Base-by-base conservation (phyloP, 2,113 vertebrate species). In the Pungitius pungitius region DNA sequence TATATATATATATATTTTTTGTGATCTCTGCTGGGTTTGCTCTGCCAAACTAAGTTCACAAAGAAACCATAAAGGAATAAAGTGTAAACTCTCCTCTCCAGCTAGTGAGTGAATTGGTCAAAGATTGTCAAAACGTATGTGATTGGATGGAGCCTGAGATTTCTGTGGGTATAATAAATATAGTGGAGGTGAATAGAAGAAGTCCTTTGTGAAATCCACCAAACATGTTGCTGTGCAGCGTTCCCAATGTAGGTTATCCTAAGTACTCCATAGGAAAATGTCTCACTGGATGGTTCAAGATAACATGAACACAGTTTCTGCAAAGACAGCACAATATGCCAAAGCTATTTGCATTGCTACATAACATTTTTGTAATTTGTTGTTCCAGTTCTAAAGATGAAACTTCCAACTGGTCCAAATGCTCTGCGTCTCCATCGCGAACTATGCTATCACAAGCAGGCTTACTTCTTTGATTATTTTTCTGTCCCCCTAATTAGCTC, bases 381-480 rank as follows among this genome's bases (percentile, higher is more conserved):
- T 3, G 20, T 20, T 49, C 45, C 51, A 6, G 3, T 54, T 54
- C 22, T 24, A 24, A 51, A 47, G 45, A 7, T 18, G 18, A 17
- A 47, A 51, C 49, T 51, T 51, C 47, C 22, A 54, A 54, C 6
- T 26, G 24, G 6, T 55, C 24, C 52, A 27, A 26, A 55, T 27
- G 24, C 26, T 27, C 52, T 26, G 2, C 45, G 20, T 47, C 43
- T 14, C 42, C 69, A 57, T 42, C 40, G 3, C 24, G 54, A 69
- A 58, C 57, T 27, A 54, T 70, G 56, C 58, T 49, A 56, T 55
- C 60, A 51, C 54, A 79, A 78, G 54, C 58, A 1, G 80, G 77
- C 76, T 84, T 40, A 24, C 39, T 75, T 75, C 80, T 79, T 80
- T 84, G 80, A 84, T 84, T 80, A 69, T 67, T 52, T 54, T 51